Evolutionary conservation across 1,140 invertebrate genomes (phyloP).

Genomic region (Hylyphantes graminicola): DNA sequence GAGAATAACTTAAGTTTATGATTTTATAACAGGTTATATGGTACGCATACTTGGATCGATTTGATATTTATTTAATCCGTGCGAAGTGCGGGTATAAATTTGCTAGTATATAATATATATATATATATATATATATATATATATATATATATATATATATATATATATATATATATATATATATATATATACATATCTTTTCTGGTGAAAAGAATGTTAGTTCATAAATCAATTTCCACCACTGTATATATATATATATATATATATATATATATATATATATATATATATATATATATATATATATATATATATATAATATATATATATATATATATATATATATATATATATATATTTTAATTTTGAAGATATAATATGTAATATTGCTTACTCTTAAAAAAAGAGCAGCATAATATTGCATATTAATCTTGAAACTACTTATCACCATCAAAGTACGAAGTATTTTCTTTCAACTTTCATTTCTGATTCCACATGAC

Average conservation of each 20-base stretch:
- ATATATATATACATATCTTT: constrained; percentile 11
- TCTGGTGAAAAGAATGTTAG: background rate
- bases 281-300: constrained; percentile 8
- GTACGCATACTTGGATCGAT: no score
- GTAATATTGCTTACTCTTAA: no score
- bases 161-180: constrained; percentile 21
- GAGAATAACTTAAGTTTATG: no score
- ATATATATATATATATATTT: constrained; percentile 10
- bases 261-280: constrained; percentile 20
- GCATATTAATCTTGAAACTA: no score
- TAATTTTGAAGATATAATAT: background rate
- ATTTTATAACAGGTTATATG: no score
- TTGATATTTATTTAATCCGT: no score
- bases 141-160: constrained; percentile 18
- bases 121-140: background rate
- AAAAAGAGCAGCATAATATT: no score
- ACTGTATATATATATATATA: background rate
- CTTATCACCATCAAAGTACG: no score
- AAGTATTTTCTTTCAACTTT: no score
- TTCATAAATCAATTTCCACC: no score
- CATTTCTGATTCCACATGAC: no score
- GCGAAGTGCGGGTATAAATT: no score
- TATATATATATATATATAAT: constrained; percentile 12
- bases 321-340: constrained; percentile 14
- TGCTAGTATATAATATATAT: background rate